phyloP scores from a whole-genome alignment of 2,888 invertebrate species.

The Lampropteryx suffumata region DNA sequence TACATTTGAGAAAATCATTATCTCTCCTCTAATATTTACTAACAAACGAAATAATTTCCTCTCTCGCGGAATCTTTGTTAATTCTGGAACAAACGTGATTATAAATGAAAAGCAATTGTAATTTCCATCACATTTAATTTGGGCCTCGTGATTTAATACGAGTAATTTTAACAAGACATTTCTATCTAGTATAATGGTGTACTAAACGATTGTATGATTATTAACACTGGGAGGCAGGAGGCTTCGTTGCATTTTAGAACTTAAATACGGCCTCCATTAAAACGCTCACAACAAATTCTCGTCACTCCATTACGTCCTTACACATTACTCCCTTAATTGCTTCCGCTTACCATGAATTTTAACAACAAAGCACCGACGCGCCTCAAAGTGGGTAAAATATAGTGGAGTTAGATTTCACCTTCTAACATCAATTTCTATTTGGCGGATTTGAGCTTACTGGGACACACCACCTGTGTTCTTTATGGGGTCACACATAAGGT shows the following conservation, averaged over 20 bases:
- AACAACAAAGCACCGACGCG: constrained; percentile 69
- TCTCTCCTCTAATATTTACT: constrained; percentile 30
- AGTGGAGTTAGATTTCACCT: constrained; percentile 69
- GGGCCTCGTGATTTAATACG: constrained; percentile 35
- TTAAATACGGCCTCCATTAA: constrained; percentile 70
- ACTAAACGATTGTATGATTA: constrained; percentile 55
- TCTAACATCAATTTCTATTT: constrained; percentile 75
- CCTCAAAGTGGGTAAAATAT: constrained; percentile 70
- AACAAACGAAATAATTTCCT: constrained; percentile 33
- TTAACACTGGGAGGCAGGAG: constrained; percentile 52
- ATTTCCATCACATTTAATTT: constrained; percentile 39
- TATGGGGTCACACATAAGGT: constrained; percentile 59
- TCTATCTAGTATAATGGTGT: constrained; percentile 43
- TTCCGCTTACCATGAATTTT: constrained; percentile 77
- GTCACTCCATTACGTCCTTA: constrained; percentile 76
- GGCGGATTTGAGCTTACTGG: constrained; percentile 62
- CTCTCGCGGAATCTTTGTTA: constrained; percentile 32
- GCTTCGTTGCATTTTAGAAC: constrained; percentile 63
- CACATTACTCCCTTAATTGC: constrained; percentile 76
- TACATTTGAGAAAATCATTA: constrained; percentile 33
- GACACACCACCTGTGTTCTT: constrained; percentile 67
- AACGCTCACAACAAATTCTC: constrained; percentile 70
- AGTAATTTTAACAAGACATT: constrained; percentile 40
- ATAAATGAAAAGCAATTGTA: constrained; percentile 37
- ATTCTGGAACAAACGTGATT: constrained; percentile 36